Conservation (phyloP, 53 echinoderm and acorn worm genomes). For the Echinometra lucunter region DNA sequence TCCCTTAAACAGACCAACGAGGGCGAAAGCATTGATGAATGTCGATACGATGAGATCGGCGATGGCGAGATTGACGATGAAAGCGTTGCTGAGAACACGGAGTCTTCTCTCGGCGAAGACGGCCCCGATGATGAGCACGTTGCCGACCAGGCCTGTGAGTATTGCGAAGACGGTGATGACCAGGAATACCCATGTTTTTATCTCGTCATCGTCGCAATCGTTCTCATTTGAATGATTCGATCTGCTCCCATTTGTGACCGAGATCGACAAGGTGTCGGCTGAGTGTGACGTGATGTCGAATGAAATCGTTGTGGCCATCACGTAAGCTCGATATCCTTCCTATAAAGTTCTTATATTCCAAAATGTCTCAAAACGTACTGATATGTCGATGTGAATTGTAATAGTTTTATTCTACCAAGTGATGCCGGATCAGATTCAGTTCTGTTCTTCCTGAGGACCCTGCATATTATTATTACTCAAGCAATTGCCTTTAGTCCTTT, state of each 20-base stretch:
- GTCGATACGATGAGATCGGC: constrained; percentile 57
- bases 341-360: not conserved
- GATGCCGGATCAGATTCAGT: too few relatives aligned
- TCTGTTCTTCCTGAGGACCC: too few relatives aligned
- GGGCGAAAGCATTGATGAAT: constrained; percentile 54
- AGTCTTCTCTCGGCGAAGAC: constrained; percentile 51
- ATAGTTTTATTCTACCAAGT: too few relatives aligned
- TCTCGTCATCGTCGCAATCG: not conserved
- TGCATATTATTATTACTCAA: too few relatives aligned
- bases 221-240: constrained; percentile 19
- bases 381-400: too few relatives aligned
- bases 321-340: not conserved
- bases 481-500: too few relatives aligned
- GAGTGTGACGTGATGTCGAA: not conserved
- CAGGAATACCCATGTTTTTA: constrained; percentile 1
- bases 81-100: constrained; percentile 57
- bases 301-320: not conserved
- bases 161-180: constrained; percentile 14
- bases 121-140: constrained; percentile 55
- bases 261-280: not conserved
- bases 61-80: constrained; percentile 56
- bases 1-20: constrained; percentile 9
- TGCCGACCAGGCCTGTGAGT: constrained; percentile 30
- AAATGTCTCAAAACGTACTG: not conserved
- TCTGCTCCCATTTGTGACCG: not conserved